Evolutionary conservation across 2,797 vertebrate species (phyloP).

Genomic region (Kryptolebias ocellatus): DNA sequence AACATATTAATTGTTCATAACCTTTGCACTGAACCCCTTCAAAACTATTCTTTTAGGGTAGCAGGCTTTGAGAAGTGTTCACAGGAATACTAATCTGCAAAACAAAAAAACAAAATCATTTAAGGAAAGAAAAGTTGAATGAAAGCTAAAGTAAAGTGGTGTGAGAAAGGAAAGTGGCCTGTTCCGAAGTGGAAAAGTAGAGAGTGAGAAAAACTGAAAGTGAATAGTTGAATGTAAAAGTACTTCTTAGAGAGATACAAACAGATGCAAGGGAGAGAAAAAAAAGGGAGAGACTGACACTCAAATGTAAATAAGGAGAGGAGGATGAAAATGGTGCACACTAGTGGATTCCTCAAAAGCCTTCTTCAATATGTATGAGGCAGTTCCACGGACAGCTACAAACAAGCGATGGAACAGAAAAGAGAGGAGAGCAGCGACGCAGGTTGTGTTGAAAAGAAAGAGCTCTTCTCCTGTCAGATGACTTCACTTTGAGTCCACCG

Average conservation of each 20-base stretch:
- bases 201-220: slow-evolving; percentile 53
- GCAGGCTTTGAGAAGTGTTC: slow-evolving; percentile 18
- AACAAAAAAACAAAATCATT: slow-evolving; percentile 49
- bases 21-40: too few species aligned
- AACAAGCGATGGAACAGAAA: slow-evolving; percentile 59
- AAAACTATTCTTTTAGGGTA: too few species aligned
- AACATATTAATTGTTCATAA: too few species aligned
- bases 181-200: slow-evolving; percentile 60
- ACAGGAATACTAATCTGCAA: slow-evolving; percentile 38
- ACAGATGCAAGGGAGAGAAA: slow-evolving; percentile 38
- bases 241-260: slow-evolving; percentile 62
- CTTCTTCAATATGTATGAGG: slow-evolving; percentile 80
- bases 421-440: slow-evolving; percentile 47
- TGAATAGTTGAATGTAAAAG: slow-evolving; percentile 70
- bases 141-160: slow-evolving; percentile 37
- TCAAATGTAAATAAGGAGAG: slow-evolving; percentile 72
- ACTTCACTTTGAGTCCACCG: slow-evolving; percentile 62
- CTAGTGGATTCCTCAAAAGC: slow-evolving; percentile 75
- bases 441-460: slow-evolving; percentile 66
- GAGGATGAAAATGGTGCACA: slow-evolving; percentile 65
- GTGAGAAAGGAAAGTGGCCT: slow-evolving; percentile 49
- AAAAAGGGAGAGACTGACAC: slow-evolving; percentile 64
- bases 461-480: slow-evolving; percentile 65
- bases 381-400: slow-evolving; percentile 64
- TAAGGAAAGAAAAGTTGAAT: slow-evolving; percentile 34